Percentiles rank a stretch among this genome's conserved stretches.
phyloP scores from a whole-genome alignment of 2,797 vertebrate species.

The Poecilia wingei region DNA sequence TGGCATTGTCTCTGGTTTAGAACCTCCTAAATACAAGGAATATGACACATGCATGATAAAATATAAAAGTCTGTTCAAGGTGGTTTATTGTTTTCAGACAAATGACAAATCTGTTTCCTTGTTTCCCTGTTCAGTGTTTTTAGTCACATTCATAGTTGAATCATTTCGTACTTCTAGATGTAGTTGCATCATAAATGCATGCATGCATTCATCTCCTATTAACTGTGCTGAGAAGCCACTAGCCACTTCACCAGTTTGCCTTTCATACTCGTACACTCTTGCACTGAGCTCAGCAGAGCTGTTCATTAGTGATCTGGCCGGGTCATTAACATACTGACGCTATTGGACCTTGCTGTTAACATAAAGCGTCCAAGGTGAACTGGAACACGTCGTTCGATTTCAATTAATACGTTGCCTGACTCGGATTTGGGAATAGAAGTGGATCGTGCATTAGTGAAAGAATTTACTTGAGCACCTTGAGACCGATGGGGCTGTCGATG shows the following conservation, averaged over 20 bases:
- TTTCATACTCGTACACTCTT: constrained; percentile 35
- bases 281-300: constrained; percentile 68
- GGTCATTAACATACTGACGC: constrained; percentile 74
- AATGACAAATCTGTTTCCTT: not conserved
- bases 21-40: not conserved
- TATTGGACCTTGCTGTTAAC: constrained; percentile 64
- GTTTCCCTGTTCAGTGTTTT: not conserved
- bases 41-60: not conserved
- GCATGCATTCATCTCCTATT: not conserved
- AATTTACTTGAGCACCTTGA: constrained; percentile 75
- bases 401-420: constrained; percentile 77
- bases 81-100: not conserved
- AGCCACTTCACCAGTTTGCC: constrained; percentile 17
- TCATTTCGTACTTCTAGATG: not conserved
- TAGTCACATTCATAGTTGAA: not conserved
- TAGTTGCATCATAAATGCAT: not conserved
- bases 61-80: not conserved
- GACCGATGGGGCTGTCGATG: constrained; percentile 76
- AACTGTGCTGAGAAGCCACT: constrained; percentile 6
- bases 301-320: constrained; percentile 71
- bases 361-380: constrained; percentile 73
- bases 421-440: constrained; percentile 68
- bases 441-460: constrained; percentile 61
- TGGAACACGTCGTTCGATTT: constrained; percentile 69
- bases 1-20: not conserved